These are phyloP conservation scores for Chelon labrosus DNA, from an alignment of 2,797 vertebrate species.

Conservation along the genomic window DNA sequence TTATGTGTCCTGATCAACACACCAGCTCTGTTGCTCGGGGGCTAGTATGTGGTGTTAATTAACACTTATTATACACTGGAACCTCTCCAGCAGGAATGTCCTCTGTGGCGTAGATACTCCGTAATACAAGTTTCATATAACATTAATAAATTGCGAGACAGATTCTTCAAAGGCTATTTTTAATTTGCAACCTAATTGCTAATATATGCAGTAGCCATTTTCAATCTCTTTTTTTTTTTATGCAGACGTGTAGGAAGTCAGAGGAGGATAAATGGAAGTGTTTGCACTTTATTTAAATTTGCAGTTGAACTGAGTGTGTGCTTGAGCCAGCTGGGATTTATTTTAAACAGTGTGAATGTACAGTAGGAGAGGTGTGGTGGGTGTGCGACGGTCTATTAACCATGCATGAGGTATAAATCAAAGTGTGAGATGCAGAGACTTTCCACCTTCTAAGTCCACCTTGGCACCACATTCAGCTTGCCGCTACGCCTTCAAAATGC, in stretches of 20 bases:
- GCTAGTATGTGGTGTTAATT: not conserved
- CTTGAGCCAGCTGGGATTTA: conserved; percentile 33
- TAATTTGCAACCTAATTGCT: conserved; percentile 6
- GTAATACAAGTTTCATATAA: conserved; percentile 9
- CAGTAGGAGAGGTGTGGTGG: conserved; percentile 14
- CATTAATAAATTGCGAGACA: not conserved
- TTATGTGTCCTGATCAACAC: not conserved
- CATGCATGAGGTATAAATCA: conserved; percentile 71
- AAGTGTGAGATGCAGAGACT: conserved; percentile 52
- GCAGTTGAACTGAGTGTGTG: conserved; percentile 6
- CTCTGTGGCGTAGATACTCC: conserved; percentile 10
- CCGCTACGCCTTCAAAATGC: conserved; percentile 51
- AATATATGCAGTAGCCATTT: conserved; percentile 41
- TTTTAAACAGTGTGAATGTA: conserved; percentile 37
- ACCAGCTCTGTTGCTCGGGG: not conserved
- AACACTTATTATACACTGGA: not conserved
- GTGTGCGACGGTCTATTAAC: conserved; percentile 50
- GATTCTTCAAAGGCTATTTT: conserved; percentile 33
- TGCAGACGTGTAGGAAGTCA: conserved; percentile 19
- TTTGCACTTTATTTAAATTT: conserved; percentile 41
- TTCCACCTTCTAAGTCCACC: conserved; percentile 38
- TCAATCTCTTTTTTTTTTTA: not conserved
- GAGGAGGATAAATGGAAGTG: conserved; percentile 28
- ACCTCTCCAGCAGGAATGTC: not conserved
- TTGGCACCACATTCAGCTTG: conserved; percentile 21